Conservation (phyloP, 2,797 vertebrate genomes). For the Liasis olivaceus region DNA sequence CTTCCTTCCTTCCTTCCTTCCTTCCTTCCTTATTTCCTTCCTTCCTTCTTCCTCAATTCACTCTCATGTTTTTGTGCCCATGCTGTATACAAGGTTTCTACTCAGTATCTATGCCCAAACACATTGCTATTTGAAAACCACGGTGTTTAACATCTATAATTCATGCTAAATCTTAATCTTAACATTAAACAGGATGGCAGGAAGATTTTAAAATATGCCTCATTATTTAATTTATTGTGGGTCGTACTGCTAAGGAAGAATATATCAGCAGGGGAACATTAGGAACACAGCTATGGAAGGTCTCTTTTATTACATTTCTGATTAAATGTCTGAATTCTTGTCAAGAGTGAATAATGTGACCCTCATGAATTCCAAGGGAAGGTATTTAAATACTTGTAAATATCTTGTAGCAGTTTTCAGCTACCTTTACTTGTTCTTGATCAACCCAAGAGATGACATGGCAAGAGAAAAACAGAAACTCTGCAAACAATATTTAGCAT, state of each 20-base stretch:
- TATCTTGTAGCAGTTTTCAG: slow-evolving; percentile 14
- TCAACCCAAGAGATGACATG: neutral
- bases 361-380: neutral
- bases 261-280: slow-evolving; percentile 58
- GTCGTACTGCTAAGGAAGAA: slow-evolving; percentile 50
- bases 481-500: neutral
- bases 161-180: slow-evolving; percentile 27
- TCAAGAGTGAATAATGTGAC: slow-evolving; percentile 18
- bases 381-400: slow-evolving; percentile 11
- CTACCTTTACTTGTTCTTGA: neutral
- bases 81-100: neutral
- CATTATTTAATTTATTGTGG: slow-evolving; percentile 59
- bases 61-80: neutral
- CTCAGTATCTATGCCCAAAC: neutral
- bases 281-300: slow-evolving; percentile 39
- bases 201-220: slow-evolving; percentile 58
- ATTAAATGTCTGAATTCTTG: slow-evolving; percentile 35
- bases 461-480: neutral
- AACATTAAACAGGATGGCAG: slow-evolving; percentile 26
- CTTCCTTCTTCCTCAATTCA: neutral
- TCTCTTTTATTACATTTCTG: slow-evolving; percentile 62
- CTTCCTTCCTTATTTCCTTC: too few relatives aligned
- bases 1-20: too few relatives aligned
- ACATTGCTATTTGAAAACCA: neutral
- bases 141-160: slow-evolving; percentile 22